Base-by-base conservation (phyloP, 2,888 invertebrate genomes). In the Microchrysa polita region DNA sequence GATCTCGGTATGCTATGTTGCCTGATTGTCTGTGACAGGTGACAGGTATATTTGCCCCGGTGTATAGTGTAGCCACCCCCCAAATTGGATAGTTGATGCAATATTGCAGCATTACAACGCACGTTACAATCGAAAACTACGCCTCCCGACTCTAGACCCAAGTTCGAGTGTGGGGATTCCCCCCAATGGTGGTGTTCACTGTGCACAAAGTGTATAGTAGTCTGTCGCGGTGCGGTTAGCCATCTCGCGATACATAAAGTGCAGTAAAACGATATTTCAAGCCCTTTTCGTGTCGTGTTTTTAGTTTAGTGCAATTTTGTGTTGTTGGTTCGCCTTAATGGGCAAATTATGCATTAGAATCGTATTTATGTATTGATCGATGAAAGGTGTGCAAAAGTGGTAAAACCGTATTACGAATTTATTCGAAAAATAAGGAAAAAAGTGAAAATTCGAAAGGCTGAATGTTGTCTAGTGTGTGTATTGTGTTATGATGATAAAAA, bases 21-120 rank as follows among this genome's bases (percentile, higher is more conserved):
- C 69, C 69, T 55, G 69, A 69, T 69, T 55, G 55, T 55, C 40
- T 69, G 55, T 69, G 69, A 69, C 69, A 69, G 69, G 69, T 69
- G 69, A 69, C 69, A 69, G 40, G 65, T 65, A 65, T 65, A 65
- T 65, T 65, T 65, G 44, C 65, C 44, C n/a, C 16, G 16, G 65
- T 65, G 65, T 34, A 7, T 34, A 65, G 65, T 48, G 5, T 23
- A 60, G n/a, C 60, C 16, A 27, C 14, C 14, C 14, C 27, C 14
- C 10, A 60, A n/a, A n/a, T 23, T 4, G 60, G 27, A 34, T 60
- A 60, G 60, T 27, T 60, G 2, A 23, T 9, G 57, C 61, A 34
- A 61, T n/a, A 34, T 18, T 42, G 40, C 63, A n/a, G 7, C 27
- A 34, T 34, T 34, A 7, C 27, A 34, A 34, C 27, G 27, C 27